A percentile compares a stretch with the other conserved stretches of the same genome.
Conservation (phyloP, 2,113 vertebrate genomes). For the Haemorhous mexicanus region DNA sequence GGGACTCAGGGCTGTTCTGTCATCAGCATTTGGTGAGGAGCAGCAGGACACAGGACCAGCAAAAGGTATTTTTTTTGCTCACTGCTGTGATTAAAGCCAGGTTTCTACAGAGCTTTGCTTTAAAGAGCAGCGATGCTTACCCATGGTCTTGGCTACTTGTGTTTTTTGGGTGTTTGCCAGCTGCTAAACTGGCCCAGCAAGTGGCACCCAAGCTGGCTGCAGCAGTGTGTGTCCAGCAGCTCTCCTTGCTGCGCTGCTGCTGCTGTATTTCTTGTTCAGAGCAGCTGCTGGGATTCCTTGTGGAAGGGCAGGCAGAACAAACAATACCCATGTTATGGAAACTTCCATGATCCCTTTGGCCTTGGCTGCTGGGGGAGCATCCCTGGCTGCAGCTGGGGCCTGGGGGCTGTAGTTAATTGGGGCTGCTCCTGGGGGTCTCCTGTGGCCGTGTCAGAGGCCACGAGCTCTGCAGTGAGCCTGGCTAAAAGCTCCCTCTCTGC, state of each 20-base stretch:
- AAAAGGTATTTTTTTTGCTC: not conserved
- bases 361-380: not conserved
- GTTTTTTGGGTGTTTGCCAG: not conserved
- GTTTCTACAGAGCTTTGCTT: fast-evolving
- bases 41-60: fast-evolving
- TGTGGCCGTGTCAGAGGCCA: not conserved
- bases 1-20: fast-evolving
- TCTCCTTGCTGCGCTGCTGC: fast-evolving
- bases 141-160: fast-evolving
- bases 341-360: not conserved
- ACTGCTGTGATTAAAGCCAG: not conserved
- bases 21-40: not conserved
- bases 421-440: not conserved
- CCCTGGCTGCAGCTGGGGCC: not conserved
- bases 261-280: fast-evolving
- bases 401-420: fast-evolving
- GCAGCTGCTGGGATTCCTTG: not conserved
- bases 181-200: fast-evolving
- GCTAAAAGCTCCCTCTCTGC: not conserved
- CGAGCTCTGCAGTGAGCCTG: not conserved
- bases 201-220: no score
- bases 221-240: not conserved
- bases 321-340: fast-evolving
- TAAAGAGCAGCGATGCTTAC: fast-evolving
- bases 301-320: not conserved